These are phyloP conservation scores for Dasysyrphus tricinctus DNA, from an alignment of 2,888 invertebrate genomes.

Conservation along the genomic window DNA sequence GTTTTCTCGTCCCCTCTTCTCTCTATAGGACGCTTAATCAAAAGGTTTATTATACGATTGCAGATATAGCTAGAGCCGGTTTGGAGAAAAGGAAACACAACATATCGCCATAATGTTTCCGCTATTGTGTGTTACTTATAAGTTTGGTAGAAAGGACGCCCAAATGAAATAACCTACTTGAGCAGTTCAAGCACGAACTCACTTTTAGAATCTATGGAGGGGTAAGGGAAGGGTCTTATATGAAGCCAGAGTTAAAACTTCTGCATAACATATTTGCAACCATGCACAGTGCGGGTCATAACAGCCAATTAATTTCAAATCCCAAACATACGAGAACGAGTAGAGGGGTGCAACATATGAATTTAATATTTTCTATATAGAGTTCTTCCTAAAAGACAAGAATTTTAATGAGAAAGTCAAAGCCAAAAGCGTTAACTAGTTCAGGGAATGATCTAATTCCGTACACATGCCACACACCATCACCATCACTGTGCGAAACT, in stretches of 20 bases:
- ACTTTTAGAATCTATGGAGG: slow-evolving; percentile 26
- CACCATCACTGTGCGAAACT: background rate
- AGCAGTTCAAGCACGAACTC: slow-evolving; percentile 66
- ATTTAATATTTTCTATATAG: slow-evolving; percentile 26
- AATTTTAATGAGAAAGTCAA: slow-evolving; percentile 39
- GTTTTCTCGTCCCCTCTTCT: background rate
- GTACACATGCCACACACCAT: slow-evolving; percentile 20
- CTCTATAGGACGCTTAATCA: slow-evolving; percentile 9
- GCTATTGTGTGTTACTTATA: slow-evolving; percentile 34
- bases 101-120: slow-evolving; percentile 55
- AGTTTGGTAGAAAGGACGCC: slow-evolving; percentile 11
- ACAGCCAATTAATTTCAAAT: slow-evolving; percentile 58
- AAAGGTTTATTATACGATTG: slow-evolving; percentile 19
- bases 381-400: slow-evolving; percentile 32
- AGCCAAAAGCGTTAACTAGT: slow-evolving; percentile 37
- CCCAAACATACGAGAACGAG: background rate
- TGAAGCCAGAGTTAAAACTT: slow-evolving; percentile 24
- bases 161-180: slow-evolving; percentile 33
- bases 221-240: background rate
- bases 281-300: slow-evolving; percentile 44
- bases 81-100: slow-evolving; percentile 25
- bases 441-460: slow-evolving; percentile 44
- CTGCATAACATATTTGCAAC: slow-evolving; percentile 16
- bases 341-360: background rate
- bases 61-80: background rate